phyloP scores from a whole-genome alignment of 2,797 vertebrate genomes.

The Peromyscus aztecus region DNA sequence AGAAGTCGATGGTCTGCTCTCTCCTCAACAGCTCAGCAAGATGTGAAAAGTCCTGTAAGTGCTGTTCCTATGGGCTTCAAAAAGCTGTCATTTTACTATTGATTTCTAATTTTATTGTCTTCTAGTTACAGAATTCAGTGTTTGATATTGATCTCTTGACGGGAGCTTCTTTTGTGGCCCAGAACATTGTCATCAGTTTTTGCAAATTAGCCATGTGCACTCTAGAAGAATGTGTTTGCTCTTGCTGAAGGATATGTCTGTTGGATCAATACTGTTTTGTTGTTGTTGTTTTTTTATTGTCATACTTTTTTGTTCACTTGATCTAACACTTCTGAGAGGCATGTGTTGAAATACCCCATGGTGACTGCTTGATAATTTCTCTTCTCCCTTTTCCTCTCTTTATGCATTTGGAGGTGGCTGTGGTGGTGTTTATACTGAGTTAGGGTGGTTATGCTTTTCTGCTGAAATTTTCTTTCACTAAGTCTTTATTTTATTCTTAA shows the following conservation, averaged over 20 bases:
- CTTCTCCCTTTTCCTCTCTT: not conserved
- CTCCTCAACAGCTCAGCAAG: conserved; percentile 16
- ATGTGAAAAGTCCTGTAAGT: not conserved
- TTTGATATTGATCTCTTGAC: conserved; percentile 23
- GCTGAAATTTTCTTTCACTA: conserved; percentile 20
- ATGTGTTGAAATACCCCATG: conserved; percentile 20
- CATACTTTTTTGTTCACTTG: not conserved
- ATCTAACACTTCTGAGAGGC: conserved; percentile 37
- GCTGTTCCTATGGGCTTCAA: not conserved
- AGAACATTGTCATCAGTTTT: conserved; percentile 63
- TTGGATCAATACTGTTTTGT: conserved; percentile 68
- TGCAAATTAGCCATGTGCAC: conserved; percentile 52
- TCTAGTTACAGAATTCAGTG: conserved; percentile 51
- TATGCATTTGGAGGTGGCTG: not conserved
- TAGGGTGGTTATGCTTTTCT: not conserved
- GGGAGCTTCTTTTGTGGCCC: conserved; percentile 51
- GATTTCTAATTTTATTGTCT: conserved; percentile 60
- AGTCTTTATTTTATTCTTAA: conserved; percentile 44
- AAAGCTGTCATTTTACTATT: conserved; percentile 51
- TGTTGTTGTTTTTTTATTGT: conserved; percentile 52
- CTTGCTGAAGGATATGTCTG: not conserved
- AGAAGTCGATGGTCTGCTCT: not conserved
- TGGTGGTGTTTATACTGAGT: not conserved
- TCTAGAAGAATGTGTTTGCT: conserved; percentile 58
- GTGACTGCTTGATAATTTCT: conserved; percentile 46